Evolutionary conservation across 2,797 vertebrate species (phyloP), one percentile per base, ranked within the genome.

Genomic region (Corythornis leucogaster): DNA sequence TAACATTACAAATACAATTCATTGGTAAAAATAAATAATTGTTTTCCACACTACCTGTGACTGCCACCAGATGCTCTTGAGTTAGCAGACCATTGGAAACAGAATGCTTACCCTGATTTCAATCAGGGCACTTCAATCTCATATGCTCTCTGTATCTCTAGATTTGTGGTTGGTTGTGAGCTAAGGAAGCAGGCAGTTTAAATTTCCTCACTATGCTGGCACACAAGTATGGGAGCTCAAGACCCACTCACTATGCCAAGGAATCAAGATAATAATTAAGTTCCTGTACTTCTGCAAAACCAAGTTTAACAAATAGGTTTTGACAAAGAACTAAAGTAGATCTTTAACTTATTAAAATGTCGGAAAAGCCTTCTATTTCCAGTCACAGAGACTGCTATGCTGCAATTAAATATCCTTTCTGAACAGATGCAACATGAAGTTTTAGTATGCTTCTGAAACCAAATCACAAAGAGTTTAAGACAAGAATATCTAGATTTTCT

Each of bases 381-480:
- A 83, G 79, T 35, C 51, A 81, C 43, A 80, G 69, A 63, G 38
- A 87, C 21, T 78, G 40, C 42, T 35, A 46, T 67, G 59, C 40
- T 83, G 31, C 25, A 92, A 85, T 66, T 43, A 87, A 54, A 54
- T 80, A 67, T 20, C 71, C 19, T 63, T 83, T 71, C 62, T 61
- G 59, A 89, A 89, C 35, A 85, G 70, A 92, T 63, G 59, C 51
- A 87, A 58, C 28, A 31, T 21, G 38, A 81, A 71, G 67, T 91
- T 94, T 88, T 92, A 84, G n/a, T 61, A 69, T 11, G 63, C 20
- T 79, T 86, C 28, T 46, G 69, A 92, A 94, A 87, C 19, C 17
- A 79, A 81, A 53, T 35, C 61, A 81, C 35, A 64, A 79, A 28
- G 12, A 53, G 25, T 40, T 67, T 81, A 84, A 84, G 31, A 81